Evolutionary conservation across 2,888 invertebrate species (phyloP), one percentile per base, ranked within the genome.

Genomic region (Tinea trinotella): DNA sequence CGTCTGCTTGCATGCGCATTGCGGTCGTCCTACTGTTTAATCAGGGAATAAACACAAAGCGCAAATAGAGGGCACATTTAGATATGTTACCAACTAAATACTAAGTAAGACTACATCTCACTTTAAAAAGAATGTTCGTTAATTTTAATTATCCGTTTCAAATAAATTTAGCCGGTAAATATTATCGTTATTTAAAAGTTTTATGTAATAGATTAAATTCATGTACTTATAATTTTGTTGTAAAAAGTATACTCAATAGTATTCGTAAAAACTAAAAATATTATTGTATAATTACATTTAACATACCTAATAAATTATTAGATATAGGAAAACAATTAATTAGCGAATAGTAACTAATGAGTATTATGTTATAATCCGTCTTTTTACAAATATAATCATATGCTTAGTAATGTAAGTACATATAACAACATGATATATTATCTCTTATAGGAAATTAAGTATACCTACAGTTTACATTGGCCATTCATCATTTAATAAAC

Each of bases 1-100:
- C 77, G 81, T 77, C 72, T 76, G 76, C 70, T 72, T 83, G 81
- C 84, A 82, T 82, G 78, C 84, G 84, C 83, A 83, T 70, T 82
- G 83, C 82, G 82, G 82, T 74, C 73, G 70, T 70, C 71, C 71
- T 73, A 68, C 69, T 73, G 81, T 81, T 84, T 84, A 84, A 84
- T 84, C 84, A 84, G 83, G 77, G 81, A 67, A 74, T 78, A 76
- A 79, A 80, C 79, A 78, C 67, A 24, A 22, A 19, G 30, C 30
- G 30, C n/a, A 30, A 30, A n/a, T 30, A 7, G 30, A 30, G 30
- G 30, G 9, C 3, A n/a, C 30, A 30, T 30, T 30, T 30, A 30
- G 30, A 30, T 30, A 7, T 30, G 30, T 30, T 4, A 7, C 30
- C 30, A 30, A 30, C 30, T 30, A 30, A n/a, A 7, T 30, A 30